Conservation (phyloP, 2,113 vertebrate genomes). For the Perccottus glenii region DNA sequence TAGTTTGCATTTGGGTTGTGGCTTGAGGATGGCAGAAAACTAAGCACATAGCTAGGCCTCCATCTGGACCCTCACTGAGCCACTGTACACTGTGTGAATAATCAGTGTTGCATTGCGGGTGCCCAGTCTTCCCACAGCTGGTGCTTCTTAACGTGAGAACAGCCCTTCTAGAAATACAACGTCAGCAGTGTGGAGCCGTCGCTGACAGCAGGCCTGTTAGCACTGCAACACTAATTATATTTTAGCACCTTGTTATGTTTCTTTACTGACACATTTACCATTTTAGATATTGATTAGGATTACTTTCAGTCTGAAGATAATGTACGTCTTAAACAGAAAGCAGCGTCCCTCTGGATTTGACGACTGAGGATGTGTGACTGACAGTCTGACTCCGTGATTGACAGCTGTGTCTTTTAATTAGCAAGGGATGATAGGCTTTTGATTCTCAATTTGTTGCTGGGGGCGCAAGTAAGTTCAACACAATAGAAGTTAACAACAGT, state of each 20-base stretch:
- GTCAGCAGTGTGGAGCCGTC: not conserved
- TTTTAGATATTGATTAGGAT: slow-evolving; percentile 2
- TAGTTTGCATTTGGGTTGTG: not conserved
- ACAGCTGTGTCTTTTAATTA: slow-evolving; percentile 22
- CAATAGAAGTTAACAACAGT: not conserved
- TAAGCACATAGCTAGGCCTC: slow-evolving; percentile 6
- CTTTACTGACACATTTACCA: not conserved
- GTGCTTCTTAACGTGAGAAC: not conserved
- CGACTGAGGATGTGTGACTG: slow-evolving; percentile 10
- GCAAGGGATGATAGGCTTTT: slow-evolving; percentile 8
- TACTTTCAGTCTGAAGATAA: not conserved
- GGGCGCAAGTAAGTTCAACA: not conserved
- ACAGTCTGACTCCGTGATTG: slow-evolving; percentile 23
- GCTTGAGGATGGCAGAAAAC: not conserved
- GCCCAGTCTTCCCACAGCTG: slow-evolving; percentile 4
- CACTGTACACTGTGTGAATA: slow-evolving; percentile 11
- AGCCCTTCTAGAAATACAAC: not conserved
- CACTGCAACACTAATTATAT: slow-evolving; percentile 19
- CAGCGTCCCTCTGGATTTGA: not conserved
- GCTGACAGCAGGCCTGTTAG: slow-evolving; percentile 11
- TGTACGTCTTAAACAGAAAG: not conserved
- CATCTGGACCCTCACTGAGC: slow-evolving; percentile 10
- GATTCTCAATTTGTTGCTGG: not conserved
- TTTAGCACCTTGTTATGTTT: slow-evolving; percentile 9
- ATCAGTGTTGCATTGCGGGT: slow-evolving; percentile 19